Base-by-base conservation (phyloP, 2,797 vertebrate species). In the Tympanoctomys barrerae region DNA sequence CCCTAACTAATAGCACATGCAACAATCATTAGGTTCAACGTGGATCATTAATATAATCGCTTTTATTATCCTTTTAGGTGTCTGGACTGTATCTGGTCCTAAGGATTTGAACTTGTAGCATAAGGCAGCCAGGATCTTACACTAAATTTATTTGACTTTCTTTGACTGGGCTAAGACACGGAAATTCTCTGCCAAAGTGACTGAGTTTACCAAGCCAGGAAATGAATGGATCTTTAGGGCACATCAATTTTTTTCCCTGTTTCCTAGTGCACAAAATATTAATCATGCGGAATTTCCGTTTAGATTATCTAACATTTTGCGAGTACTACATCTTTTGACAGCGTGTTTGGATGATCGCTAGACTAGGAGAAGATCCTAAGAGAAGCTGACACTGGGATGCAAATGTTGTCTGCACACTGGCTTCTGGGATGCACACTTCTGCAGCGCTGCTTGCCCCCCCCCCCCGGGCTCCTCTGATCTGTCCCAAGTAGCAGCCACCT, bases 241-340 rank as follows among this genome's bases (percentile, higher is more conserved):
- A 87, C 13, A 9, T 52, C 7, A 26, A 81, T 4, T 42, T 77
- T 19, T 52, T 64, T 70, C 57, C 62, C 36, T 64, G 59, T 54
- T 84, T 71, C 59, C 73, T 39, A 80, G 28, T 68, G 10, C n/a
- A 61, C 31, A 10, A 84, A 59, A 12, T 70, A 54, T 71, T 64
- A n/a, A 83, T 78, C 22, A 52, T 42, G 39, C 64, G 28, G 92
- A 62, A 87, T 87, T 96, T 87, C 7, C 36, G 2, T 66, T 87
- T 80, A 82, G 49, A 62, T 93, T 95, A 61, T 77, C 39, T 36
- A 84, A 91, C 84, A 68, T 42, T 71, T 92, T 31, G 54, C 68
- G 36, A 57, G 14, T 26, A 6, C 16, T 71, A 42, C 66, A 86
- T 54, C 8, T 92, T 95, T 94, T 57, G 57, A 66, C 33, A 79